Evolutionary conservation across 2,113 vertebrate genomes (phyloP).

Genomic region (Chamaea fasciata): DNA sequence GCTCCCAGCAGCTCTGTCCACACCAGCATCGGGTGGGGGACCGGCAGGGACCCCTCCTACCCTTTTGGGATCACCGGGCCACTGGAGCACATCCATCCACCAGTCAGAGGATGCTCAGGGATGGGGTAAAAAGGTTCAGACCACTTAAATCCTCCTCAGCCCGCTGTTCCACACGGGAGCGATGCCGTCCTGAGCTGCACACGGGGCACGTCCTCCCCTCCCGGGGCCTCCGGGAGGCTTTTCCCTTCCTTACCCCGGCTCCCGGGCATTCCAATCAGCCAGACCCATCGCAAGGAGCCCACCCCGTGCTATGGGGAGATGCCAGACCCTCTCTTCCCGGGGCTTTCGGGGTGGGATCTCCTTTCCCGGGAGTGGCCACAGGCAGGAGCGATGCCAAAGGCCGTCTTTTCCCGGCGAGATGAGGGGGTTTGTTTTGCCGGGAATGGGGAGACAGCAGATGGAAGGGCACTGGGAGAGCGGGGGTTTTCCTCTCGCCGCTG

Average conservation of each 20-base stretch:
- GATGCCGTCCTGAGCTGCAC: background rate
- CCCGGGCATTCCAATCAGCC: background rate
- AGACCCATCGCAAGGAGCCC: background rate
- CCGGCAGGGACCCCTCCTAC: background rate
- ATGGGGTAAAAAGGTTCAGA: background rate
- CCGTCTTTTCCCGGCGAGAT: background rate
- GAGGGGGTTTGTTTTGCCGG: background rate
- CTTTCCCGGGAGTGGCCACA: accelerated
- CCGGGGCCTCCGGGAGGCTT: background rate
- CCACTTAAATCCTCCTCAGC: background rate
- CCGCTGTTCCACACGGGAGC: accelerated
- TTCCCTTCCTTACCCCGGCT: background rate
- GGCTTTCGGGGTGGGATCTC: background rate
- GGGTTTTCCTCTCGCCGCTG: background rate
- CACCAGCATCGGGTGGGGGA: background rate
- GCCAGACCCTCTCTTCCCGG: background rate
- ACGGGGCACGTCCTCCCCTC: background rate
- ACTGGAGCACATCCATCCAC: accelerated
- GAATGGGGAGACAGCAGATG: background rate
- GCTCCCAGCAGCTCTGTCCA: background rate
- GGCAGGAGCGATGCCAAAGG: background rate
- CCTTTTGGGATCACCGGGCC: background rate
- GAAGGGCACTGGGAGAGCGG: background rate
- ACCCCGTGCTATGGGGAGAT: accelerated
- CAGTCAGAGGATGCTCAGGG: background rate